Evolutionary conservation across 64 coral and sea anemone species (phyloP).

Genomic region (Cladopsammia gracilis): DNA sequence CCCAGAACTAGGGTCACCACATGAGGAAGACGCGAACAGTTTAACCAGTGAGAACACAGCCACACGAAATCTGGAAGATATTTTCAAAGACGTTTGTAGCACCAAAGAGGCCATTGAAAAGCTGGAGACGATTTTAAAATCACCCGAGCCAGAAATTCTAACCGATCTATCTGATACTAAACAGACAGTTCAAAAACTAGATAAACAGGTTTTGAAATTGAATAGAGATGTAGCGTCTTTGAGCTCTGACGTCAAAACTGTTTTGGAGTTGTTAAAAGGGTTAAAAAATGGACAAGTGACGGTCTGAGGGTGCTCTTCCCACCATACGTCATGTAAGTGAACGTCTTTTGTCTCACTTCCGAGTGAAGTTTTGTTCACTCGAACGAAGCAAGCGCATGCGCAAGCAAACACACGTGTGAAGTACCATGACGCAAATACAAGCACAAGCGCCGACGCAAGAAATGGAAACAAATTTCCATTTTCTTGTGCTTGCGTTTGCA

Average conservation of each 20-base stretch:
- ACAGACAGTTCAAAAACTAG: constrained; percentile 75
- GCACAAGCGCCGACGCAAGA: too few species aligned
- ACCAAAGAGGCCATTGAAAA: constrained; percentile 68
- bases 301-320: not conserved
- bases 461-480: too few species aligned
- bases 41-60: not conserved
- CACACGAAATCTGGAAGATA: constrained; percentile 63
- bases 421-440: too few species aligned
- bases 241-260: constrained; percentile 79
- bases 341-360: too few species aligned
- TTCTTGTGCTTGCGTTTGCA: too few species aligned
- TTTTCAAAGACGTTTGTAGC: constrained; percentile 83
- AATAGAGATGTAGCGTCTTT: constrained; percentile 80
- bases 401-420: too few species aligned
- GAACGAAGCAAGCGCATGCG: too few species aligned
- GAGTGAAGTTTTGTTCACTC: too few species aligned
- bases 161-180: constrained; percentile 54
- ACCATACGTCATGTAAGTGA: too few species aligned
- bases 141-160: constrained; percentile 38
- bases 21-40: not conserved
- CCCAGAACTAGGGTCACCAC: not conserved
- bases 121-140: constrained; percentile 52
- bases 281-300: constrained; percentile 58
- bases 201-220: constrained; percentile 70
- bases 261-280: constrained; percentile 75